phyloP scores from a whole-genome alignment of 2,888 invertebrate genomes.

The Xiphydria camelus region DNA sequence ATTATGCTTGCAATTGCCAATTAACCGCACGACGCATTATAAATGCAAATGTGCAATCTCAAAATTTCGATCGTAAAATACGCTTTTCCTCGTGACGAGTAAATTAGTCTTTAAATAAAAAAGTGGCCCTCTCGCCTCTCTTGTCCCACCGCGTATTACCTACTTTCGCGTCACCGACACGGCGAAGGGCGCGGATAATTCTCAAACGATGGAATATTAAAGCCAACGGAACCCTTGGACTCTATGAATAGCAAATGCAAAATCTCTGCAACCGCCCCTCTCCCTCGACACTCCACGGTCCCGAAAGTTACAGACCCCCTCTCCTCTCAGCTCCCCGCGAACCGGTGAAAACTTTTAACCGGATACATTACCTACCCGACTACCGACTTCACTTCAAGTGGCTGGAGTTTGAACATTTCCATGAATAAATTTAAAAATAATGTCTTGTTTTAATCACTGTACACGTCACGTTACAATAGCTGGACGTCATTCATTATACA shows the following conservation, averaged over 20 bases:
- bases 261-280: conserved; percentile 32
- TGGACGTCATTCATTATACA: no score
- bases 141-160: conserved; percentile 2
- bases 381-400: conserved; percentile 30
- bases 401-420: no score
- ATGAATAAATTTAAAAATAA: no score
- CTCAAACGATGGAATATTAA: conserved; percentile 41
- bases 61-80: no score
- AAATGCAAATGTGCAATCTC: no score
- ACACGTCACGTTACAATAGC: no score
- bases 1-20: no score
- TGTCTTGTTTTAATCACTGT: no score
- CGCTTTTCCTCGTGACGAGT: no score
- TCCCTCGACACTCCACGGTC: conserved; percentile 21
- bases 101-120: no score
- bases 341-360: conserved; percentile 53
- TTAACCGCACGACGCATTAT: no score
- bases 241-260: conserved; percentile 54
- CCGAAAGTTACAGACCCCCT: conserved; percentile 39
- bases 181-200: conserved; percentile 11
- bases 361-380: conserved; percentile 53
- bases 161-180: background rate
- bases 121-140: background rate
- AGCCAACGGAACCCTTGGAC: conserved; percentile 40
- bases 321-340: conserved; percentile 13